phyloP scores from a whole-genome alignment of 2,888 invertebrate species.

The Sphinx pinastri region DNA sequence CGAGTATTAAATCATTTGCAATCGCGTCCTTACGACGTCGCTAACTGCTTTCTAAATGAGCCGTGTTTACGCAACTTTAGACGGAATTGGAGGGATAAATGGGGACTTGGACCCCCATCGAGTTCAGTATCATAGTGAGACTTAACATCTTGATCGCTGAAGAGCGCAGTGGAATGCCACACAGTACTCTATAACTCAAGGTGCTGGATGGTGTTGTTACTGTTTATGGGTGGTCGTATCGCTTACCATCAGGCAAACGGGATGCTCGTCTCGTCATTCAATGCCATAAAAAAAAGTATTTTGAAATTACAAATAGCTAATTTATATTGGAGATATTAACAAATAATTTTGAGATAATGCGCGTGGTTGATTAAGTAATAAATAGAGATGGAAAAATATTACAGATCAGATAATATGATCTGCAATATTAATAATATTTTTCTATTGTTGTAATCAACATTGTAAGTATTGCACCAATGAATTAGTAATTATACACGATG shows the following conservation, averaged over 20 bases:
- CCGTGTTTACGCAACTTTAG: slow-evolving; percentile 30
- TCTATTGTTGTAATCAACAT: slow-evolving; percentile 4
- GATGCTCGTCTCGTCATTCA: no score
- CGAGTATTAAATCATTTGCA: slow-evolving; percentile 34
- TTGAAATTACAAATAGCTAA: no score
- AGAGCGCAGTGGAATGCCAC: no score
- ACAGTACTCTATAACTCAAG: no score
- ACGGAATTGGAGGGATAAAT: background rate
- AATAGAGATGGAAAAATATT: background rate
- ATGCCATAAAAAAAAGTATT: no score
- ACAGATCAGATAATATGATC: background rate
- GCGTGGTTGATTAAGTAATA: background rate
- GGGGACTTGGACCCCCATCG: background rate
- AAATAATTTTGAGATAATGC: no score
- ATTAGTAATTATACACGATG: background rate
- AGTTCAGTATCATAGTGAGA: no score
- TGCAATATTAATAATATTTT: background rate
- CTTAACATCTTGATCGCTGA: no score
- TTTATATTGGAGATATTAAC: no score
- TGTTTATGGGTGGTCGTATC: no score
- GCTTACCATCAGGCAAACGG: no score
- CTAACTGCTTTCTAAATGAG: slow-evolving; percentile 45
- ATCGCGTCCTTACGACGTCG: slow-evolving; percentile 36
- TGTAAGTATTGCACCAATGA: background rate
- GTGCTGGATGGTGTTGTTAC: no score